Conservation (phyloP, 2,888 invertebrate species). For the Acrobasis consociella region DNA sequence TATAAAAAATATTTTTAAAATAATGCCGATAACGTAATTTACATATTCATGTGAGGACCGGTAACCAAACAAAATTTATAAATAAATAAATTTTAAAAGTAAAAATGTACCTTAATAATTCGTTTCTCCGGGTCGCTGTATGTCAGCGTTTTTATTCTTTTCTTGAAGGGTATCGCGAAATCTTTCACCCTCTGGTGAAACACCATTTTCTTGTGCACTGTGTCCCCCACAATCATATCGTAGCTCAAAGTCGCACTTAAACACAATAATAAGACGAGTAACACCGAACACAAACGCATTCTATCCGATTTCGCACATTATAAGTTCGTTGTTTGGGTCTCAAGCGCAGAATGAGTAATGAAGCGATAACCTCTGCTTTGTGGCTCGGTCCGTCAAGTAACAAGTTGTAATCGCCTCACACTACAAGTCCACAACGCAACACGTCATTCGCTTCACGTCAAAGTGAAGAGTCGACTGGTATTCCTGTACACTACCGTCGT, state of each 20-base stretch:
- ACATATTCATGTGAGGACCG: not conserved
- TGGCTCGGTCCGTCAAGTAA: not conserved
- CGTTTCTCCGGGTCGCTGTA: constrained; percentile 70
- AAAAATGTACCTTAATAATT: constrained; percentile 59
- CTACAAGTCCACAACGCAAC: not conserved
- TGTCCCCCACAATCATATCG: constrained; percentile 76
- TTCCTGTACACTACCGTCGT: not conserved
- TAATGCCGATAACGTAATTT: not conserved
- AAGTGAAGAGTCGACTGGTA: constrained; percentile 5
- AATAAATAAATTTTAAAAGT: not conserved
- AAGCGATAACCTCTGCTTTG: constrained; percentile 31
- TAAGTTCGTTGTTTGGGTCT: constrained; percentile 17
- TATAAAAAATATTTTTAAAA: too few species aligned
- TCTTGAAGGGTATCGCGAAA: constrained; percentile 75
- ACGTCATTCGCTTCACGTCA: constrained; percentile 18
- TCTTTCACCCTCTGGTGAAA: constrained; percentile 76
- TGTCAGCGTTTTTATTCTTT: constrained; percentile 64
- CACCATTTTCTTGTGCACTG: constrained; percentile 76
- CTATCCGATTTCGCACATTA: constrained; percentile 48
- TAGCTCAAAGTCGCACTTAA: constrained; percentile 52
- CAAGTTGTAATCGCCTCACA: constrained; percentile 10
- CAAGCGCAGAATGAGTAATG: constrained; percentile 28
- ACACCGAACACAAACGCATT: constrained; percentile 67
- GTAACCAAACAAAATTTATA: not conserved
- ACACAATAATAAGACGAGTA: constrained; percentile 50